phyloP scores from a whole-genome alignment of 2,888 invertebrate genomes.

The Microchrysa polita region DNA sequence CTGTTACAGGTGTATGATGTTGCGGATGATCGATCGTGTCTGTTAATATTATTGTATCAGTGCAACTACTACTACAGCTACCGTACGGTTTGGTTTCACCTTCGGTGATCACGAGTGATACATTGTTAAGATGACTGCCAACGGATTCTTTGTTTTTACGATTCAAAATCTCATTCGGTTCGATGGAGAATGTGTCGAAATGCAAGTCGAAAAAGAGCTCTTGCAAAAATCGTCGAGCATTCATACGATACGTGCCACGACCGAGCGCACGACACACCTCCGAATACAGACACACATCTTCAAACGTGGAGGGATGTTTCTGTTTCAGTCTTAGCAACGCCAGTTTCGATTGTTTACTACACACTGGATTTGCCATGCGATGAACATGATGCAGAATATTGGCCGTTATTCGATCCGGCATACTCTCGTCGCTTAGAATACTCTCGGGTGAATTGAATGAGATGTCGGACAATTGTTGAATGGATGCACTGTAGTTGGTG shows the following conservation, averaged over 20 bases:
- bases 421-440: slow-evolving; percentile 62
- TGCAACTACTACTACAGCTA: neutral
- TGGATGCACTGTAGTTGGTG: slow-evolving; percentile 54
- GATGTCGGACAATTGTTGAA: slow-evolving; percentile 59
- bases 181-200: slow-evolving; percentile 72
- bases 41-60: neutral
- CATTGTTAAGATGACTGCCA: slow-evolving; percentile 46
- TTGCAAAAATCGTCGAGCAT: slow-evolving; percentile 87
- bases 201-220: slow-evolving; percentile 90
- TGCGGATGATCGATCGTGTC: neutral
- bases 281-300: slow-evolving; percentile 91
- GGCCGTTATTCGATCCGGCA: slow-evolving; percentile 61
- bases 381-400: slow-evolving; percentile 76
- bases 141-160: slow-evolving; percentile 55
- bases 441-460: slow-evolving; percentile 64
- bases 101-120: slow-evolving; percentile 28
- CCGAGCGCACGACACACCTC: slow-evolving; percentile 86
- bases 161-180: slow-evolving; percentile 66
- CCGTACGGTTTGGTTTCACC: slow-evolving; percentile 5
- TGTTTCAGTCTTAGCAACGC: slow-evolving; percentile 80
- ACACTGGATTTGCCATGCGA: slow-evolving; percentile 81
- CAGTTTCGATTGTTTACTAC: slow-evolving; percentile 83
- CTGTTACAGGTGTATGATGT: neutral
- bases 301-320: slow-evolving; percentile 76
- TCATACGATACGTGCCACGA: slow-evolving; percentile 81